Conservation (phyloP, 2,797 vertebrate genomes). For the Schizothorax lantsangensis region DNA sequence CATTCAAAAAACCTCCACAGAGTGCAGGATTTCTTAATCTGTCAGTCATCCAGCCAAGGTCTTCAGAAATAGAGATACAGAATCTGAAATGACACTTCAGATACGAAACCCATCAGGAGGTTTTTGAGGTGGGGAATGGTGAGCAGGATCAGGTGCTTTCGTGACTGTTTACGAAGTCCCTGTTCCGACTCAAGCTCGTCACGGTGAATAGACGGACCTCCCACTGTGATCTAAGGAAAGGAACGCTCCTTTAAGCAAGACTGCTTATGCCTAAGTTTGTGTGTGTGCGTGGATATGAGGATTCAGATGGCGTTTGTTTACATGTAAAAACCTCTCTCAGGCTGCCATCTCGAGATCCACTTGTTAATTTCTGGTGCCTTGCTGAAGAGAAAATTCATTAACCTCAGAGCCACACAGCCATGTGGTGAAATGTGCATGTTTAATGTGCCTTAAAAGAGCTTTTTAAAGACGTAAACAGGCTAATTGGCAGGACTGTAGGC, state of each 20-base stretch:
- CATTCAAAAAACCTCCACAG: neutral
- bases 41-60: conserved; percentile 2
- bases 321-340: conserved; percentile 65
- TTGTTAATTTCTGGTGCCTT: conserved; percentile 76
- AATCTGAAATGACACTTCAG: conserved; percentile 24
- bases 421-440: conserved; percentile 78
- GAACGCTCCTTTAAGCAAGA: conserved; percentile 59
- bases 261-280: conserved; percentile 55
- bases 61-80: neutral
- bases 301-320: conserved; percentile 74
- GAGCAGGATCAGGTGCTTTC: conserved; percentile 26
- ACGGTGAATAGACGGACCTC: conserved; percentile 62
- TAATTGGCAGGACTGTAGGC: conserved; percentile 71
- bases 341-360: conserved; percentile 74
- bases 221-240: conserved; percentile 72
- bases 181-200: conserved; percentile 60
- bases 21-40: neutral
- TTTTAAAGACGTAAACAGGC: conserved; percentile 80
- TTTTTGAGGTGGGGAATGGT: neutral
- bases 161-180: conserved; percentile 48
- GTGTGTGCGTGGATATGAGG: conserved; percentile 57
- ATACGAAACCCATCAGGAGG: conserved; percentile 9
- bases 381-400: conserved; percentile 82
- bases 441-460: conserved; percentile 84
- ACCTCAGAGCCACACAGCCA: conserved; percentile 77